Evolutionary conservation across 1,140 invertebrate species (phyloP).

Genomic region (Papilio xuthus): DNA sequence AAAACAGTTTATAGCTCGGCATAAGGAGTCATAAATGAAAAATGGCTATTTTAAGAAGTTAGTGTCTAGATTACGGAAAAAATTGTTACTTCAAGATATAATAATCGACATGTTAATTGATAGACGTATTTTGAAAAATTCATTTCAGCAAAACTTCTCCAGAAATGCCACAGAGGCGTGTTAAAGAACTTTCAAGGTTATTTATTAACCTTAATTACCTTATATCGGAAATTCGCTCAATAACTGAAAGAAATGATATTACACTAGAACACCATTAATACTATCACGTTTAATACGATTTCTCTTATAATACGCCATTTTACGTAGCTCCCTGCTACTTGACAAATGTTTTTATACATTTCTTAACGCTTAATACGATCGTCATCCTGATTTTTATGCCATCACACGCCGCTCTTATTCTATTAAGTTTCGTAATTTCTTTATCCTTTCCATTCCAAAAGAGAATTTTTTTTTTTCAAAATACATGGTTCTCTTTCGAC

Average conservation of each 20-base stretch:
- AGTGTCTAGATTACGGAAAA: background rate
- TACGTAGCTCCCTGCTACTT: too few relatives aligned
- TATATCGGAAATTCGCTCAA: background rate
- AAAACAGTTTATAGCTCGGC: background rate
- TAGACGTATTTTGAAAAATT: background rate
- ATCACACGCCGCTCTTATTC: too few relatives aligned
- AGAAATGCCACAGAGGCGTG: background rate
- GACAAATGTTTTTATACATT: too few relatives aligned
- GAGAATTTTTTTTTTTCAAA: background rate
- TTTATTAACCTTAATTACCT: background rate
- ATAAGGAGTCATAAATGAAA: background rate
- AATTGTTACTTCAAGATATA: background rate
- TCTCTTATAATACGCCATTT: too few relatives aligned
- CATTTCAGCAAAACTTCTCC: background rate
- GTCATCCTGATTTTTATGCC: too few relatives aligned
- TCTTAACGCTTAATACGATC: too few relatives aligned
- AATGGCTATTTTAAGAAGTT: too few relatives aligned
- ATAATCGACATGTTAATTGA: background rate
- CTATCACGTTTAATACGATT: too few relatives aligned
- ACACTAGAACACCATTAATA: too few relatives aligned
- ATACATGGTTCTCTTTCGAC: background rate
- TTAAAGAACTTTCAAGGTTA: slow-evolving; percentile 4
- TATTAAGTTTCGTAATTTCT: too few relatives aligned
- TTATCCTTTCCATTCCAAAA: too few relatives aligned
- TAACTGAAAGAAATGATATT: background rate